These are phyloP conservation scores for Spodoptera litura DNA, from an alignment of 1,140 invertebrate species.

Conservation along the genomic window DNA sequence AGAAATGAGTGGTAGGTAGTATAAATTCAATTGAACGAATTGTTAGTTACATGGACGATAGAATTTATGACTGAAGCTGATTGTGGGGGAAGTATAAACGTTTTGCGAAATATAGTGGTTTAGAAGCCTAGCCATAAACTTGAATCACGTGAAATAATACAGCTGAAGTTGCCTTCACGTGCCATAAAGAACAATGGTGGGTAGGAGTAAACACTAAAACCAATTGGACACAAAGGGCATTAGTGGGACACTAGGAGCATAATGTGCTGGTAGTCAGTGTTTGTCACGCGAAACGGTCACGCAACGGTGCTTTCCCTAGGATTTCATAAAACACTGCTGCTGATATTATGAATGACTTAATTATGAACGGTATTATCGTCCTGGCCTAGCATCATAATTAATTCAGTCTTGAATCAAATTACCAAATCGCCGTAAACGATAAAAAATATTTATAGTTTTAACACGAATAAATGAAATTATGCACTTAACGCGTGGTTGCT, in stretches of 20 bases:
- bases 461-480: constrained; percentile 19
- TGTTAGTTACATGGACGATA: constrained; percentile 22
- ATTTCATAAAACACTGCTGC: constrained; percentile 62
- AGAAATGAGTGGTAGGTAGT: constrained; percentile 52
- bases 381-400: constrained; percentile 30
- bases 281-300: constrained; percentile 79
- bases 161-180: constrained; percentile 22
- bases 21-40: constrained; percentile 51
- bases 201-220: constrained; percentile 57
- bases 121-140: constrained; percentile 26
- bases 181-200: constrained; percentile 25
- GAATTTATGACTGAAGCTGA: constrained; percentile 15
- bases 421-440: background rate
- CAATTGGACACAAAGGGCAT: constrained; percentile 71
- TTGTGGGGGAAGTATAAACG: constrained; percentile 35
- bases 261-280: constrained; percentile 57
- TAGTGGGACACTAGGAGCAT: constrained; percentile 66
- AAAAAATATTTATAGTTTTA: background rate
- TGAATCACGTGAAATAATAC: constrained; percentile 47
- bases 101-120: constrained; percentile 21
- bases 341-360: constrained; percentile 69
- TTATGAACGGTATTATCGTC: constrained; percentile 37
- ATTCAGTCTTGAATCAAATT: constrained; percentile 11
- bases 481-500: constrained; percentile 36
- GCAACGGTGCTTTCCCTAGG: constrained; percentile 73